These are phyloP conservation scores for Otolemur garnettii DNA, from an alignment of 2,113 vertebrate species.

Conservation along the genomic window DNA sequence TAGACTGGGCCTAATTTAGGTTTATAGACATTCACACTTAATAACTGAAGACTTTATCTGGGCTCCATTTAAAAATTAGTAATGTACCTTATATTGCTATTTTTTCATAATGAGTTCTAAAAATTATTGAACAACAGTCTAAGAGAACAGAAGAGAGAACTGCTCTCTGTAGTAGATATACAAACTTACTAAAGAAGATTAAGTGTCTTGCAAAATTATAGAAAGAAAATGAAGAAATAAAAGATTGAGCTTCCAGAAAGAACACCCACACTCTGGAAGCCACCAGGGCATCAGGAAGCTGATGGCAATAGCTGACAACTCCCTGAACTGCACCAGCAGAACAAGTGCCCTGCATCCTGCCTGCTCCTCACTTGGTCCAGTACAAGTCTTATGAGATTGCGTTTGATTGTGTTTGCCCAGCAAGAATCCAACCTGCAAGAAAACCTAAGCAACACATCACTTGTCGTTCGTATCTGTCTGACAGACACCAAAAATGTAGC, in stretches of 20 bases:
- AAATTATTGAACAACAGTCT: background rate
- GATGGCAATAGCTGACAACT: background rate
- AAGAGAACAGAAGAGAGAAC: background rate
- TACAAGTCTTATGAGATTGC: background rate
- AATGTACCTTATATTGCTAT: background rate
- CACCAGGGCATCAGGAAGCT: background rate
- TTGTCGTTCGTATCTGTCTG: background rate
- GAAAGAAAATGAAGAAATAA: background rate
- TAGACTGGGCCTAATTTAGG: background rate
- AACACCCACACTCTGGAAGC: background rate
- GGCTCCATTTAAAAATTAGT: background rate
- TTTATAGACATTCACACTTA: background rate
- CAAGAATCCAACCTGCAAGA: background rate
- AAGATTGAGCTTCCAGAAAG: background rate
- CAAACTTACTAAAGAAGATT: background rate
- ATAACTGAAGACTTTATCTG: slow-evolving; percentile 34
- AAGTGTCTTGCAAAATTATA: background rate
- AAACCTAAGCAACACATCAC: background rate
- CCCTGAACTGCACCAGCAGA: background rate
- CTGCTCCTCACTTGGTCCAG: background rate
- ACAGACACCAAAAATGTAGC: background rate
- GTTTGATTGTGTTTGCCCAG: background rate
- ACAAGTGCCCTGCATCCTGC: accelerated
- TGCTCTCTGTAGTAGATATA: background rate
- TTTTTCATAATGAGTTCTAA: slow-evolving; percentile 31